A percentile compares a stretch with the other conserved stretches of the same genome.
Evolutionary conservation across 1,140 invertebrate species (phyloP).

Genomic region (Aphis craccivora): DNA sequence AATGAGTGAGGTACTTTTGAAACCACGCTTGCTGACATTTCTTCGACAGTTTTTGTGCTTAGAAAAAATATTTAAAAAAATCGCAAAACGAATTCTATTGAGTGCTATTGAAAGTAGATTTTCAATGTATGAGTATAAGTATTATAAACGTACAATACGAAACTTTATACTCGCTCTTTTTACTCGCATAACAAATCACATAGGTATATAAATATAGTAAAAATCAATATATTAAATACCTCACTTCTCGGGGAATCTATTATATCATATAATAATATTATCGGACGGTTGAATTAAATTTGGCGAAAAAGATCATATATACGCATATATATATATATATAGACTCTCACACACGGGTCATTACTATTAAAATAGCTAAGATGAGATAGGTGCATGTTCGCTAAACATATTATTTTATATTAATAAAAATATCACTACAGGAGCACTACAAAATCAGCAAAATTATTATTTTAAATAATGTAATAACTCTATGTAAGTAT

Average conservation of each 20-base stretch:
- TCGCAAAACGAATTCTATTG: too few relatives aligned
- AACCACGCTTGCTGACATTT: neutral
- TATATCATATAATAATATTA: neutral
- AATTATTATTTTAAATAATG: neutral
- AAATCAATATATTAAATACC: neutral
- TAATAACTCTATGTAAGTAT: neutral
- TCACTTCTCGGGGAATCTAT: neutral
- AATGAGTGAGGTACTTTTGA: neutral
- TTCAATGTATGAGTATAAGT: neutral
- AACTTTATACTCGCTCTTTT: neutral
- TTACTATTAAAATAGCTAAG: neutral
- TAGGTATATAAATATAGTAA: neutral
- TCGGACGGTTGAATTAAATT: neutral
- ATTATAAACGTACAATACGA: neutral
- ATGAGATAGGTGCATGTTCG: neutral
- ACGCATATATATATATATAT: neutral
- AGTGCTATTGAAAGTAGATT: neutral
- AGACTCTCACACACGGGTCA: neutral
- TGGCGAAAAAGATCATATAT: neutral
- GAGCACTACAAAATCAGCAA: neutral
- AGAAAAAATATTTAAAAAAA: neutral
- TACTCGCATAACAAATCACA: neutral
- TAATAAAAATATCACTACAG: neutral
- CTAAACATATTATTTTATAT: neutral
- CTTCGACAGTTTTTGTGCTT: neutral